Evolutionary conservation across 2,888 invertebrate species (phyloP).

Genomic region (Bombyx huttoni): DNA sequence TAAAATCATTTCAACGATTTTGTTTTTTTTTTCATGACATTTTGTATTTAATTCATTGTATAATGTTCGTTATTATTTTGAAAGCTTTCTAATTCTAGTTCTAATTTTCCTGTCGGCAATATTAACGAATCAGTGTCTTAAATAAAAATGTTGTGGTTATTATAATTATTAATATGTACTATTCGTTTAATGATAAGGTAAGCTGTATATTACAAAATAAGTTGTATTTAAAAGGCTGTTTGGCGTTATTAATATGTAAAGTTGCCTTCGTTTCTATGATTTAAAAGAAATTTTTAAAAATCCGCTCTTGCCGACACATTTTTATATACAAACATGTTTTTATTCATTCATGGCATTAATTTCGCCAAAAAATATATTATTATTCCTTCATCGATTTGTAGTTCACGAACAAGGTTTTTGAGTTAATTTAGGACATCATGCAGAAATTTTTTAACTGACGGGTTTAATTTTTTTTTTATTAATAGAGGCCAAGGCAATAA

Average conservation of each 20-base stretch:
- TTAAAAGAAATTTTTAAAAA: no score
- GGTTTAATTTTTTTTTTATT: no score
- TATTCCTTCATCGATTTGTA: no score
- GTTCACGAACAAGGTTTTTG: no score
- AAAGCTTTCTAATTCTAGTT: conserved; percentile 1
- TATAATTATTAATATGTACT: conserved; percentile 16
- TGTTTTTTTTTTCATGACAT: background rate
- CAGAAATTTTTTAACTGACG: no score
- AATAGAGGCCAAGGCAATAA: no score
- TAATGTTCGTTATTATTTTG: background rate
- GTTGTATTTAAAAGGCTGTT: conserved; percentile 40
- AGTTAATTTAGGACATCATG: no score
- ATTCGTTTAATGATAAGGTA: conserved; percentile 31
- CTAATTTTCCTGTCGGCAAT: conserved; percentile 29
- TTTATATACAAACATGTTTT: no score
- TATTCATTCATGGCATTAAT: no score
- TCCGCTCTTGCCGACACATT: no score
- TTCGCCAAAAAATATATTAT: no score
- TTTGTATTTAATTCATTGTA: background rate
- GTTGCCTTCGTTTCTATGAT: no score
- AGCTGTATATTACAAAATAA: conserved; percentile 31
- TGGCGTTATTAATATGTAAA: conserved; percentile 17
- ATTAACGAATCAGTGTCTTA: conserved; percentile 54
- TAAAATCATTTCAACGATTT: background rate
- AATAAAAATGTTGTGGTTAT: conserved; percentile 47